A percentile compares a stretch with the other conserved stretches of the same genome.
Evolutionary conservation across 2,113 vertebrate species (phyloP).

Genomic region (Cheirogaleus medius): DNA sequence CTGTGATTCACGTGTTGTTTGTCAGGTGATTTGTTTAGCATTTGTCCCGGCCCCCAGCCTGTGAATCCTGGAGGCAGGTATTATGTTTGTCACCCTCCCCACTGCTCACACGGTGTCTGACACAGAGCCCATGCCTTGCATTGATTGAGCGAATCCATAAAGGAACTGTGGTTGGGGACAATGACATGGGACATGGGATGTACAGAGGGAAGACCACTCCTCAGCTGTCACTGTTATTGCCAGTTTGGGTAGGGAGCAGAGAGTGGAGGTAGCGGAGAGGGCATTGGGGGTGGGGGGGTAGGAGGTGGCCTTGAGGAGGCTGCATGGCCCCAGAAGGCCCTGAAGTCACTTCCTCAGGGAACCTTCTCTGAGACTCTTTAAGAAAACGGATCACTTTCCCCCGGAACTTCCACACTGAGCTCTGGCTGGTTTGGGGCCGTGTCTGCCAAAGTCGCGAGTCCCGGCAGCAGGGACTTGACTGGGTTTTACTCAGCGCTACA

Average conservation of each 20-base stretch:
- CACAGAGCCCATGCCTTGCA: background rate
- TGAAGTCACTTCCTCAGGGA: background rate
- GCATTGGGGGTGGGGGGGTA: too few relatives aligned
- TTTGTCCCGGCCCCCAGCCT: background rate
- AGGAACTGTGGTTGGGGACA: background rate
- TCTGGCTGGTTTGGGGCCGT: background rate
- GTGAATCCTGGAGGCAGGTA: background rate
- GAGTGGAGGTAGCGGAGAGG: background rate
- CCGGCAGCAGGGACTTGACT: too few relatives aligned
- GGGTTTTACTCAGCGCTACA: rapidly evolving
- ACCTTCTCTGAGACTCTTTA: background rate
- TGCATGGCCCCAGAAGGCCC: background rate
- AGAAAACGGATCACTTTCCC: rapidly evolving
- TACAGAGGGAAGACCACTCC: background rate
- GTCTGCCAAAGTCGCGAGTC: background rate
- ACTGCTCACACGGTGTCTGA: background rate
- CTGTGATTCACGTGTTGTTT: background rate
- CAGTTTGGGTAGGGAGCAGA: background rate
- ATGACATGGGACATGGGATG: rapidly evolving
- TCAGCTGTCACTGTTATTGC: background rate
- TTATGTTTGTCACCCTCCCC: background rate
- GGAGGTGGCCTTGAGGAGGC: background rate
- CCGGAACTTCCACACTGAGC: background rate
- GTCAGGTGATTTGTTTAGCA: background rate
- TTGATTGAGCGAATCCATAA: background rate